A percentile compares a stretch with the other conserved stretches of the same genome.
Conservation (phyloP, 1,140 invertebrate genomes). For the Heterodera schachtii region DNA sequence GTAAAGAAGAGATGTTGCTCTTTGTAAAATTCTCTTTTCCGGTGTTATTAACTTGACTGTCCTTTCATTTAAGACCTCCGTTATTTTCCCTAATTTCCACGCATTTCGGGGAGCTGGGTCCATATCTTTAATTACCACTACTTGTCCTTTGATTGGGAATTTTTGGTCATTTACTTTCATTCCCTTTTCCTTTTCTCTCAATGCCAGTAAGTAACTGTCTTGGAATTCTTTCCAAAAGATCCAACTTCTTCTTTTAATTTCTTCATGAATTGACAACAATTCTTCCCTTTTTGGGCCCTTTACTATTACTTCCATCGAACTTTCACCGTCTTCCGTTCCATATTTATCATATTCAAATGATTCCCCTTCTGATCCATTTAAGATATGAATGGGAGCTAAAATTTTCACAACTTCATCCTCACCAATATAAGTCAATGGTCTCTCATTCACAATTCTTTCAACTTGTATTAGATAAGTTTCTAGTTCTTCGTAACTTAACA, state of each 20-base stretch:
- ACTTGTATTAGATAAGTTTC: background rate
- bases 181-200: background rate
- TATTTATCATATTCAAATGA: background rate
- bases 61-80: background rate
- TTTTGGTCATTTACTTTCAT: background rate
- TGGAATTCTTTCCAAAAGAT: conserved; percentile 5
- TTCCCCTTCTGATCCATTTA: background rate
- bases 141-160: background rate
- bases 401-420: conserved; percentile 2
- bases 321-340: background rate
- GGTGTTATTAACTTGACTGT: background rate
- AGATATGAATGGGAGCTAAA: background rate
- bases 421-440: background rate
- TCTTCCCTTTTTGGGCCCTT: background rate
- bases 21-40: background rate
- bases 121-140: background rate
- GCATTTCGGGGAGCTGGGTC: background rate
- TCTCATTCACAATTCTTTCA: background rate
- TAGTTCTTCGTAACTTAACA: background rate
- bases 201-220: background rate
- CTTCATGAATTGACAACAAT: background rate
- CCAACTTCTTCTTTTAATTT: background rate
- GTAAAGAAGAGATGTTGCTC: background rate
- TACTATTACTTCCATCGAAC: background rate
- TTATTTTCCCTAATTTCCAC: background rate